Base-by-base conservation (phyloP, 2,113 vertebrate species). In the Manacus vitellinus region DNA sequence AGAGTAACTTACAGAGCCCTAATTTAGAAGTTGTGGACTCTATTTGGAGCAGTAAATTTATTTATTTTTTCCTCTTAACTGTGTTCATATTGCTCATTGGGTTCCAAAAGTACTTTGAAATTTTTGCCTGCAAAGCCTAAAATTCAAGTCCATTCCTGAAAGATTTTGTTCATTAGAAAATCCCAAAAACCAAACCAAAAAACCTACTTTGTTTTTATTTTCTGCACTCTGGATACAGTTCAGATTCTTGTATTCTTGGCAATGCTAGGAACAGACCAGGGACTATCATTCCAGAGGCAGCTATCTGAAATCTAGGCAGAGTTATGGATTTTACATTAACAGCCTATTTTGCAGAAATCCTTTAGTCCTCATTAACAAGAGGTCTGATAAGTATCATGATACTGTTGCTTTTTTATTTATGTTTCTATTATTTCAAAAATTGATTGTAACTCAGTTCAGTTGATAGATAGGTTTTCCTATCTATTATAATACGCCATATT, bases 241-340 rank as follows among this genome's bases (percentile, higher is more conserved):
- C 58, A 73, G 73, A 21, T 67, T 51, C 21, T 59, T 56, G 30
- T 33, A 78, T 51, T 78, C 31, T 78, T 82, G 93, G 51, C 74
- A 92, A 39, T 74, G 37, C 35, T 80, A 16, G 51, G 51, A 96
- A 49, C 17, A 84, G 51, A 67, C 43, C 54, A 82, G 73, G 33
- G 80, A 56, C 67, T 84, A 74, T 83, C 43, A 58, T 94, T 97
- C 46, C 46, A 85, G 71, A 83, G 79, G 79, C 44, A 88, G 77
- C 86, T 74, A 59, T 92, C 94, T 94, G 85, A 88, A 79, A 27
- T 61, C 62, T 61, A 81, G 90, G 66, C 68, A 88, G 54, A 85
- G 78, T 74, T 97, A 95, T 81, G 23, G 86, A 97, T 97, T 98
- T 97, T 96, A 91, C 89, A 97, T 97, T 85, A 96, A 79, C 58